Evolutionary conservation across 2,797 vertebrate species (phyloP).

Genomic region (Arctocebus calabarensis): DNA sequence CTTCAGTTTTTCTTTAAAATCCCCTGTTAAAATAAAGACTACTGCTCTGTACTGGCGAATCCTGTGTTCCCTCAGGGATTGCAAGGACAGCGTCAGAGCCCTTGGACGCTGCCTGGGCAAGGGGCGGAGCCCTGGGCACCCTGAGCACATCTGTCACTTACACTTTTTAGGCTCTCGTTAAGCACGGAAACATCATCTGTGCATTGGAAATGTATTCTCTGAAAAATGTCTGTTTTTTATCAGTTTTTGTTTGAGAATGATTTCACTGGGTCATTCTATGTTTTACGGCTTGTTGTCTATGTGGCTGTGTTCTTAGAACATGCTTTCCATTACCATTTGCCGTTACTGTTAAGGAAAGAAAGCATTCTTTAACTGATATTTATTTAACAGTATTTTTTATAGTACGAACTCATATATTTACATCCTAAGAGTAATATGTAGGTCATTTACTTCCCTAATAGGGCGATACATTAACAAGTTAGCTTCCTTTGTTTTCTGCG

Average conservation of each 20-base stretch:
- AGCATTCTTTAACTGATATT: slow-evolving; percentile 80
- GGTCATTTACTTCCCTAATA: slow-evolving; percentile 62
- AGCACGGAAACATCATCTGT: slow-evolving; percentile 70
- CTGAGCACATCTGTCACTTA: slow-evolving; percentile 62
- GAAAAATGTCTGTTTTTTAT: slow-evolving; percentile 85
- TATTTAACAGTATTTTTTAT: slow-evolving; percentile 81
- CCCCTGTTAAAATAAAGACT: slow-evolving; percentile 39
- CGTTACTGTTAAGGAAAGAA: slow-evolving; percentile 63
- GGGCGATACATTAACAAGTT: slow-evolving; percentile 61
- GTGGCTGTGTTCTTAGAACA: slow-evolving; percentile 80
- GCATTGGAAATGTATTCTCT: slow-evolving; percentile 77
- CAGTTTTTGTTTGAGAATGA: slow-evolving; percentile 82
- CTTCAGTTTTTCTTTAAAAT: neutral
- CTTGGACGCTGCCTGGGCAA: neutral
- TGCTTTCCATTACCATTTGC: slow-evolving; percentile 80
- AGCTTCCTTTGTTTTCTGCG: slow-evolving; percentile 56
- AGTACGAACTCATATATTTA: neutral
- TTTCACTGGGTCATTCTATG: slow-evolving; percentile 78
- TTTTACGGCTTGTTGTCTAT: slow-evolving; percentile 84
- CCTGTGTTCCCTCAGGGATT: neutral
- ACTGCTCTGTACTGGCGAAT: neutral
- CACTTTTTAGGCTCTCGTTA: slow-evolving; percentile 48
- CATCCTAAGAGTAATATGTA: neutral
- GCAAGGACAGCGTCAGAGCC: neutral
- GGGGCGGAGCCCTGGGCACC: neutral